Evolutionary conservation across 2,797 vertebrate genomes (phyloP).

Genomic region (Antrozous pallidus): DNA sequence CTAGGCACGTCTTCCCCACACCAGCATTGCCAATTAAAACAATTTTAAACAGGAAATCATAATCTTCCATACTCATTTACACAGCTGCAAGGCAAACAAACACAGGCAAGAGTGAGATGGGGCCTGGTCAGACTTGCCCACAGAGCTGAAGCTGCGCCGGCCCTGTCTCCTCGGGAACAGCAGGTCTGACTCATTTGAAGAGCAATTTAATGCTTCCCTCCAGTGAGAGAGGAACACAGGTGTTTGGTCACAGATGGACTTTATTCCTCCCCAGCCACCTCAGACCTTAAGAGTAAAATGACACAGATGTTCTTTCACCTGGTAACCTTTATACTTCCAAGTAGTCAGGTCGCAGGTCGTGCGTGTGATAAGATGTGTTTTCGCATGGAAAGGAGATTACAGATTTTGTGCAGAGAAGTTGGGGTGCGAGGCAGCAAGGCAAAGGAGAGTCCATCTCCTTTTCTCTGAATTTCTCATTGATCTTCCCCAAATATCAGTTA

Average conservation of each 20-base stretch:
- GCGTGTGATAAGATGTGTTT: neutral
- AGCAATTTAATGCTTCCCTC: neutral
- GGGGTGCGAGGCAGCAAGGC: neutral
- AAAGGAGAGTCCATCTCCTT: neutral
- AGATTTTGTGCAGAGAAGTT: neutral
- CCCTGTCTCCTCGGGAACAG: neutral
- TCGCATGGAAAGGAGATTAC: neutral
- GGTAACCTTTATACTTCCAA: slow-evolving; percentile 79
- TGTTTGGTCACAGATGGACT: slow-evolving; percentile 58
- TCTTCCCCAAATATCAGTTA: neutral
- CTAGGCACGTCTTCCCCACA: slow-evolving; percentile 98
- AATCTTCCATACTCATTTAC: slow-evolving; percentile 99
- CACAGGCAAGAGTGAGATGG: slow-evolving; percentile 36
- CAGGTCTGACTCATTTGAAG: neutral
- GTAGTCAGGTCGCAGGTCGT: slow-evolving; percentile 71
- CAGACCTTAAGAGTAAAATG: neutral
- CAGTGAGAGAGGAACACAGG: neutral
- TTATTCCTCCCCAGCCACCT: slow-evolving; percentile 67
- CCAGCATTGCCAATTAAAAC: slow-evolving; percentile 99
- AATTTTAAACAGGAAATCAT: slow-evolving; percentile 99
- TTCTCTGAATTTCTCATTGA: neutral
- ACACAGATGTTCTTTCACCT: slow-evolving; percentile 27
- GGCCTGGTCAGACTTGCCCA: neutral
- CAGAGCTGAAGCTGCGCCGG: neutral
- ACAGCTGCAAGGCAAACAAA: slow-evolving; percentile 85